These are phyloP conservation scores for Lordiphosa stackelbergi DNA, from an alignment of 1,140 invertebrate species.

Conservation along the genomic window DNA sequence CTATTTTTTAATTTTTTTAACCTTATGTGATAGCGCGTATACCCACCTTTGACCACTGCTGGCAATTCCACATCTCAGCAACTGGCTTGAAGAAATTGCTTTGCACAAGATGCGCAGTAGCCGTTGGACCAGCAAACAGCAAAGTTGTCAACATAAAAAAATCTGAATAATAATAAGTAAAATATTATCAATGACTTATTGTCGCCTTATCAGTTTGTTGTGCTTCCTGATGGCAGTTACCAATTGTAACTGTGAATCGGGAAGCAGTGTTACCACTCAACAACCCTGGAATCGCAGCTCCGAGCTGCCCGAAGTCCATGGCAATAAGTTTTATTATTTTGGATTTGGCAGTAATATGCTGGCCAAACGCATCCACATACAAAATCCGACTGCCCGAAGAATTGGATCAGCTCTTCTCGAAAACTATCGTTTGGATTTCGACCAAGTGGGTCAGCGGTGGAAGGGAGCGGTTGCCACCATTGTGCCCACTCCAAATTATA, in stretches of 20 bases:
- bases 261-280: background rate
- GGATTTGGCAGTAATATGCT: constrained; percentile 72
- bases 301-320: constrained; percentile 45
- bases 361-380: constrained; percentile 52
- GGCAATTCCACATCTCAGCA: no score
- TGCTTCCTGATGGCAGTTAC: constrained; percentile 8
- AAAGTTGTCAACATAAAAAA: background rate
- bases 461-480: constrained; percentile 60
- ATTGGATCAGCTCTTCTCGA: constrained; percentile 34
- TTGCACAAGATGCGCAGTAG: constrained; percentile 17
- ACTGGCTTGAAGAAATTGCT: no score
- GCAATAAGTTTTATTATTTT: constrained; percentile 59
- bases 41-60: no score
- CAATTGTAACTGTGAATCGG: background rate
- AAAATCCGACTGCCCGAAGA: constrained; percentile 45
- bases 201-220: background rate
- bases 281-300: constrained; percentile 10
- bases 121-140: background rate
- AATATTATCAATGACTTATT: constrained; percentile 3
- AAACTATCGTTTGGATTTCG: constrained; percentile 61
- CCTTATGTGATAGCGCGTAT: no score
- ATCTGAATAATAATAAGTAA: no score
- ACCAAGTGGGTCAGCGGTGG: constrained; percentile 30
- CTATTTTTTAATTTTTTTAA: no score
- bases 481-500: constrained; percentile 37